A percentile compares a stretch with the other conserved stretches of the same genome.
These are phyloP conservation scores for Melanotaenia boesemani DNA, from an alignment of 2,797 vertebrate species.

Conservation along the genomic window DNA sequence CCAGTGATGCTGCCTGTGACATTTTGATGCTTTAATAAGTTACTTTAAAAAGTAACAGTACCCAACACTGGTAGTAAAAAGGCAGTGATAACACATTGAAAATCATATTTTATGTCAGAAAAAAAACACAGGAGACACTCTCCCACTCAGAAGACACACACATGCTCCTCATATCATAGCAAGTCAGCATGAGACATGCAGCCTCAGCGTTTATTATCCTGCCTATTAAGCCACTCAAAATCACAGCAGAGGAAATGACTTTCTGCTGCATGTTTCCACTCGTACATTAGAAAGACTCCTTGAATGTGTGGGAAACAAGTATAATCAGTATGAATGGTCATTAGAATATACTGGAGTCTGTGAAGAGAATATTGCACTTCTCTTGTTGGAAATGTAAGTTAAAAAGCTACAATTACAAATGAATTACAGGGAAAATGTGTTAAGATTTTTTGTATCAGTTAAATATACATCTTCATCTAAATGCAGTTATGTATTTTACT, in stretches of 20 bases:
- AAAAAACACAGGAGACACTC: too few species aligned
- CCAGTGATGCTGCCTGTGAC: too few species aligned
- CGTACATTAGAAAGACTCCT: not conserved
- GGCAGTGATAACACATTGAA: not conserved
- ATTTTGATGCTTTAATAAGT: not conserved
- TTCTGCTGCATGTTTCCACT: not conserved
- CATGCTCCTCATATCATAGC: too few species aligned
- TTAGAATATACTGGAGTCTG: not conserved
- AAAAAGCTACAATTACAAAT: not conserved
- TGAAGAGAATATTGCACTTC: too few species aligned
- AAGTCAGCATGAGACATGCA: not conserved
- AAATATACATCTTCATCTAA: not conserved
- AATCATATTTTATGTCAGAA: too few species aligned
- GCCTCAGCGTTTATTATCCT: not conserved
- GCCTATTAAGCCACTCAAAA: not conserved
- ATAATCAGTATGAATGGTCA: not conserved
- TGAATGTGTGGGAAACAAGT: too few species aligned
- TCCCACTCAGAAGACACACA: not conserved
- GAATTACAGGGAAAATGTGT: not conserved
- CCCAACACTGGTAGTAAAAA: not conserved
- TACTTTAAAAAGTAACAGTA: not conserved
- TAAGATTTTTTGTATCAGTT: too few species aligned
- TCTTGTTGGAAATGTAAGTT: too few species aligned
- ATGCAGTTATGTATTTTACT: not conserved
- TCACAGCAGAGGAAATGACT: not conserved